These are phyloP conservation scores for Motacilla tschutschensis DNA, from an alignment of 2,113 vertebrate species.

Conservation along the genomic window DNA sequence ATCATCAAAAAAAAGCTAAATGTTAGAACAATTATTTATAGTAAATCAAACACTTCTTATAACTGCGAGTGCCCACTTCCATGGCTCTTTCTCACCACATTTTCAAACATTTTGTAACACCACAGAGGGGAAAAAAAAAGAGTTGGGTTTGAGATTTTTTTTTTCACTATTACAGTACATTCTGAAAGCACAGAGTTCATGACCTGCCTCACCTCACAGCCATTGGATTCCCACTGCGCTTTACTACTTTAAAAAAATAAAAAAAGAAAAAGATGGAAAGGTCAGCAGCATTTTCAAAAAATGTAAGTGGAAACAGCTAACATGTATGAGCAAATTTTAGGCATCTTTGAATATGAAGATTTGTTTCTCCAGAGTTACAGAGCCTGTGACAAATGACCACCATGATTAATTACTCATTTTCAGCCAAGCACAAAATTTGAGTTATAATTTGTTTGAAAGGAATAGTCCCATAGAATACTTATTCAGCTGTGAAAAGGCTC, in stretches of 20 bases:
- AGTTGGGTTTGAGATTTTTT: neutral
- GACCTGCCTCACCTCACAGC: neutral
- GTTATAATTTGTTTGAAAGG: neutral
- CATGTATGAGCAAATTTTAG: neutral
- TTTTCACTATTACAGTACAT: neutral
- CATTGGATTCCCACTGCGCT: neutral
- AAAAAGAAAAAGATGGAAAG: neutral
- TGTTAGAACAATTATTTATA: slow-evolving; percentile 1
- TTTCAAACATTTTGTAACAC: neutral
- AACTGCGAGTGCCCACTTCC: neutral
- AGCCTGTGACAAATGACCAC: neutral
- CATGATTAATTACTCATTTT: slow-evolving; percentile 33
- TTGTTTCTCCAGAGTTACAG: neutral
- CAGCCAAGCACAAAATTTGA: slow-evolving; percentile 8
- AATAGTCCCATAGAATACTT: neutral
- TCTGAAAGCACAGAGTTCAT: neutral
- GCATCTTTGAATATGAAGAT: neutral
- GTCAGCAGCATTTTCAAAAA: neutral
- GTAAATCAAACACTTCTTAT: neutral
- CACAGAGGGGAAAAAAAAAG: neutral
- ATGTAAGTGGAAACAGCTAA: neutral
- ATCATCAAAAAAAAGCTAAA: neutral
- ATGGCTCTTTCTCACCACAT: neutral
- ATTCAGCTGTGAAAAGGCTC: neutral
- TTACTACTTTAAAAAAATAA: neutral